phyloP scores from a whole-genome alignment of 2,888 invertebrate species.

The Drosophila bunnanda region DNA sequence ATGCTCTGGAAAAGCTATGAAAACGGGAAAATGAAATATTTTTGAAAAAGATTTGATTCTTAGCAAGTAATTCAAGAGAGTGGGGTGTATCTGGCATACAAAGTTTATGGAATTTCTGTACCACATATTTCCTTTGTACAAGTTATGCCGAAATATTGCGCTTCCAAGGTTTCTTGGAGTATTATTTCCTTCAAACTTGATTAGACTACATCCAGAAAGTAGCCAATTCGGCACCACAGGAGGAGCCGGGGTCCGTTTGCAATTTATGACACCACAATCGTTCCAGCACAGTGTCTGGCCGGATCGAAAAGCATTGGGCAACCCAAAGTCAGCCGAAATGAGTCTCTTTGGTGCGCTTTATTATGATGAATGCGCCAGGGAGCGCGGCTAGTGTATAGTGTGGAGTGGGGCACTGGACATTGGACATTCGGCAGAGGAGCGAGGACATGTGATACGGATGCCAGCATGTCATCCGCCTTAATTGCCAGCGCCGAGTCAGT shows the following conservation, averaged over 20 bases:
- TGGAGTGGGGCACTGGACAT: neutral
- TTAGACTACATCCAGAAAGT: neutral
- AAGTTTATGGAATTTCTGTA: neutral
- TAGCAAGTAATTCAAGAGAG: neutral
- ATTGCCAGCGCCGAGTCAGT: conserved; percentile 31
- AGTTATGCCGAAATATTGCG: neutral
- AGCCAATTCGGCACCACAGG: neutral
- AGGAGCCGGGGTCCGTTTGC: conserved; percentile 66
- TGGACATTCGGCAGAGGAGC: neutral
- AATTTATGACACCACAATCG: conserved; percentile 75
- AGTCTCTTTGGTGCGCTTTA: conserved; percentile 76
- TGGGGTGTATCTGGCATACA: neutral
- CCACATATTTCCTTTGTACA: too few relatives aligned
- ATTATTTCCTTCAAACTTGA: neutral
- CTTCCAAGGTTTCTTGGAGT: neutral
- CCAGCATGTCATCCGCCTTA: conserved; percentile 35
- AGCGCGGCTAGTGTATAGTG: conserved; percentile 7
- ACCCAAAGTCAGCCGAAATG: conserved; percentile 68
- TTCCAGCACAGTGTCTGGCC: conserved; percentile 32
- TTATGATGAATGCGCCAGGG: conserved; percentile 68
- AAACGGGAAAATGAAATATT: neutral
- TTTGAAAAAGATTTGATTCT: neutral
- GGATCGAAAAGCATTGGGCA: conserved; percentile 62
- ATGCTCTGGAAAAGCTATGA: neutral
- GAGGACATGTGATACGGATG: conserved; percentile 38